Evolutionary conservation across 1,140 invertebrate genomes (phyloP), one percentile per base, ranked within the genome.

Genomic region (Cyclargus thomasi): DNA sequence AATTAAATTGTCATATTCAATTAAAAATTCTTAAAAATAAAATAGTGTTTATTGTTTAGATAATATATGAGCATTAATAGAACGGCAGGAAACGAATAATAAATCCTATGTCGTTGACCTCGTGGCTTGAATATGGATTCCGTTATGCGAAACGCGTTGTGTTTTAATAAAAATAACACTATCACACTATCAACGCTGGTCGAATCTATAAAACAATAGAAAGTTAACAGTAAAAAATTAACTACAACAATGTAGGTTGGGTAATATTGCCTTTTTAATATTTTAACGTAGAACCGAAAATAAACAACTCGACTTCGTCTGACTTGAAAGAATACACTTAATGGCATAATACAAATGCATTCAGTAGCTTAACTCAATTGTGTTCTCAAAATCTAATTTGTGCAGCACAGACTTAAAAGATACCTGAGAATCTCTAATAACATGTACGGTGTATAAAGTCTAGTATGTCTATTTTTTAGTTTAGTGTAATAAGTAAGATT

Each of bases 91-190:
- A 86, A 80, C 75, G 68, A 70, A 80, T 79, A 87, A 87, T 89
- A 87, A 85, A 82, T 86, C 78, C 78, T 74, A 79, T 80, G 85
- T 83, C 85, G 83, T 74, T 88, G 85, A 89, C 85, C 85, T 74
- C 78, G 77, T 85, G 83, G 83, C 79, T 87, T 78, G 76, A 79
- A 83, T 87, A 85, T 75, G 73, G 74, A 72, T 81, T 82, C 75
- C 77, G 76, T 80, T 81, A 82, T 74, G 79, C 77, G 71, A 84
- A 85, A 81, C 79, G 75, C 75, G 79, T 85, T 83, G 78, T 80
- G 71, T 79, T 77, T 74, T 66, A 75, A 77, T 77, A 79, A 80
- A 78, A 76, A 74, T 74, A 73, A 67, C 70, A 55, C 67, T 62
- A 62, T 70, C 67, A 65, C 70, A 71, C 73, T 77, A 74, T 77